These are phyloP conservation scores for Ephestia elutella DNA, from an alignment of 1,140 invertebrate genomes.

Conservation along the genomic window DNA sequence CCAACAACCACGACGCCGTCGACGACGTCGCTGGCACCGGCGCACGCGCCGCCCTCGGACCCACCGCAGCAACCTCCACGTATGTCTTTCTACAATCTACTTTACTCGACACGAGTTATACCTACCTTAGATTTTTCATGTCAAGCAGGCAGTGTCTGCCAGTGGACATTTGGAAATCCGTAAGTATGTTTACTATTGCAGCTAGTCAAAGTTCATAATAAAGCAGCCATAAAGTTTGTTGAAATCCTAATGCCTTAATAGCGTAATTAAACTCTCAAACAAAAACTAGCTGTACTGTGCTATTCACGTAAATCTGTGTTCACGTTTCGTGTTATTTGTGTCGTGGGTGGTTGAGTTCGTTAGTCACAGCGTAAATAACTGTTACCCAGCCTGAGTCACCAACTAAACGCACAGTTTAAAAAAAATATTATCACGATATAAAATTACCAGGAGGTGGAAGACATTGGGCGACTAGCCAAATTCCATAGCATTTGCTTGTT, in stretches of 20 bases:
- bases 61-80: constrained; percentile 18
- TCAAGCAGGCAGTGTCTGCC: no score
- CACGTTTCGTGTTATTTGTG: constrained; percentile 3
- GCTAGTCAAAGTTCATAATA: no score
- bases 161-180: no score
- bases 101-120: no score
- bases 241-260: no score
- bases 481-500: neutral
- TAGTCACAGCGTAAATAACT: constrained; percentile 3
- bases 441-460: neutral
- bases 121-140: no score
- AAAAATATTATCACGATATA: neutral
- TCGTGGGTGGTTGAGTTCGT: neutral
- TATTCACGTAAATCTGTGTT: no score
- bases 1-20: constrained; percentile 74
- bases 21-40: constrained; percentile 19
- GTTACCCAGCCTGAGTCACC: neutral
- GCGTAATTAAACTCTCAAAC: no score
- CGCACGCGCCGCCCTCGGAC: constrained; percentile 19
- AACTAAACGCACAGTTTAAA: neutral
- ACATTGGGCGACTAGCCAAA: neutral
- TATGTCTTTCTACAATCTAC: constrained; percentile 3
- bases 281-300: no score
- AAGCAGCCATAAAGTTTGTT: no score
- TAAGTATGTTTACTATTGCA: no score